Evolutionary conservation across 2,797 vertebrate species (phyloP).

Genomic region (Monodelphis domestica): DNA sequence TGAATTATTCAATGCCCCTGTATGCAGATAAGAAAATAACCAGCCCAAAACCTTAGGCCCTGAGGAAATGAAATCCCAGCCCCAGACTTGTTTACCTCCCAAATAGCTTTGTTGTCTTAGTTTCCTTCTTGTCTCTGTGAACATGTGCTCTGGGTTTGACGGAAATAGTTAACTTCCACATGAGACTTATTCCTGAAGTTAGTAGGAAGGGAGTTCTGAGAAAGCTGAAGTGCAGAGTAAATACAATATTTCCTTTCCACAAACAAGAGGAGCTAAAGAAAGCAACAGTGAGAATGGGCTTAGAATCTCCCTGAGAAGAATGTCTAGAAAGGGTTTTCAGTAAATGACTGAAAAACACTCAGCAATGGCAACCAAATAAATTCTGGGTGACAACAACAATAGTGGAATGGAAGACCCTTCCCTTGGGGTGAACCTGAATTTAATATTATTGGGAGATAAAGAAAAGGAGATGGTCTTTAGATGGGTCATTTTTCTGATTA

Average conservation of each 20-base stretch:
- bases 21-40: constrained; percentile 63
- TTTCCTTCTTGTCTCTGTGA: constrained; percentile 56
- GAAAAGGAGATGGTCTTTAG: not conserved
- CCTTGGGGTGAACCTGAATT: not conserved
- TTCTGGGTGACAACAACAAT: constrained; percentile 29
- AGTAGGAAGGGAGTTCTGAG: constrained; percentile 66
- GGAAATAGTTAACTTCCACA: constrained; percentile 74
- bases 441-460: not conserved
- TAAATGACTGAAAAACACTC: constrained; percentile 73
- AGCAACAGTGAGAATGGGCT: constrained; percentile 68
- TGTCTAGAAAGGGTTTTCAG: constrained; percentile 67
- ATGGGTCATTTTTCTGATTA: not conserved
- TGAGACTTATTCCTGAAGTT: constrained; percentile 1
- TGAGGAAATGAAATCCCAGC: constrained; percentile 65
- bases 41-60: constrained; percentile 4
- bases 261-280: constrained; percentile 62
- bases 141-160: constrained; percentile 52
- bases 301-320: constrained; percentile 56
- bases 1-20: constrained; percentile 43
- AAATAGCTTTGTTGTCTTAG: constrained; percentile 58
- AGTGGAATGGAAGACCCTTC: not conserved
- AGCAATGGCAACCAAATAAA: constrained; percentile 32
- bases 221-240: constrained; percentile 61
- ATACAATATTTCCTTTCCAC: constrained; percentile 70
- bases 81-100: constrained; percentile 52